These are phyloP conservation scores for Nasua narica DNA, from an alignment of 2,797 vertebrate species.

Conservation along the genomic window DNA sequence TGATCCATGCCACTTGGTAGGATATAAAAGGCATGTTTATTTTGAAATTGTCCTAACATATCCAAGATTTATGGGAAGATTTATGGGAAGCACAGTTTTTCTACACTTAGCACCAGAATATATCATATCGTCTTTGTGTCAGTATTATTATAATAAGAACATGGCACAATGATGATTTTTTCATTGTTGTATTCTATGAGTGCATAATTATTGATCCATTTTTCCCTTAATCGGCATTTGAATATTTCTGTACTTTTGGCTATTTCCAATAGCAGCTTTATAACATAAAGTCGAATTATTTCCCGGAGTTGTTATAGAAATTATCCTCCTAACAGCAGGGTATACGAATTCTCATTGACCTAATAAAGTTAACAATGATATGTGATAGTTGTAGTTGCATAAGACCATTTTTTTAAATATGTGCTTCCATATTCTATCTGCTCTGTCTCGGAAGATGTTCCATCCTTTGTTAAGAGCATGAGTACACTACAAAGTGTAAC, in stretches of 20 bases:
- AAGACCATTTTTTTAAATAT: neutral
- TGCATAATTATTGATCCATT: neutral
- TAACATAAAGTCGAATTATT: neutral
- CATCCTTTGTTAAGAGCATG: neutral
- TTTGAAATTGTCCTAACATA: neutral
- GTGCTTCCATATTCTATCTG: neutral
- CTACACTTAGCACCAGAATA: neutral
- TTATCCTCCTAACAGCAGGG: neutral
- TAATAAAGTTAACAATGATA: neutral
- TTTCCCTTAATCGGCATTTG: neutral
- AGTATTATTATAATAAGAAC: neutral
- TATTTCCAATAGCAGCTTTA: neutral
- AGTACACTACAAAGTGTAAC: neutral
- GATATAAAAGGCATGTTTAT: neutral
- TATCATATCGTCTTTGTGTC: fast-evolving
- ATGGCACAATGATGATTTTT: neutral
- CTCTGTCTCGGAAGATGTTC: neutral
- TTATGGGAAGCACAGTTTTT: neutral
- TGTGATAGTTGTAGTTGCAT: neutral
- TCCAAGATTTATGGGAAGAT: neutral
- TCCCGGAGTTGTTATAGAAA: neutral
- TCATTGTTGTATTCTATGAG: neutral
- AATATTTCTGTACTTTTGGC: neutral
- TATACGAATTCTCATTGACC: neutral
- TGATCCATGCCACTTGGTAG: neutral